Evolutionary conservation across 2,888 invertebrate species (phyloP), one percentile per base, ranked within the genome.

Genomic region (Sepioteuthis lessoniana): DNA sequence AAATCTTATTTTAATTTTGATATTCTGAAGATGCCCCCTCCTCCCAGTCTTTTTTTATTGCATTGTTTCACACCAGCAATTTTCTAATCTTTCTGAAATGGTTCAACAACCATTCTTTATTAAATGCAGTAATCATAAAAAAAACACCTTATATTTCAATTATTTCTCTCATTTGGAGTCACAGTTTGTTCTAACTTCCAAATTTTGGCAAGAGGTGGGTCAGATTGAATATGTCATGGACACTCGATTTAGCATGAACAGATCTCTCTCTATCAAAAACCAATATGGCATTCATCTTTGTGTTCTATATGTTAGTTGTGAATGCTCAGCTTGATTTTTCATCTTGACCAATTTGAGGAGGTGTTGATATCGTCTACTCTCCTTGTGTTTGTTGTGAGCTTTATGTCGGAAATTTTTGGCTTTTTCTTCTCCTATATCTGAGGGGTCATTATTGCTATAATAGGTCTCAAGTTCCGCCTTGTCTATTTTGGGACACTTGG

Each of bases 361-460:
- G 21, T 92, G 92, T n/a, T 92, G 92, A 21, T 92, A 92, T 31
- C 92, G 46, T 92, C 47, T 42, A 46, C 92, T 92, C 0, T 46
- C 92, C 35, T 92, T 92, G 47, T 92, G 92, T 1, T n/a, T 92
- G 35, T 92, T 92, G 21, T 92, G 92, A 31, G 92, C 46, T 42
- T 92, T 92, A 31, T 92, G 92, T 46, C 92, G 42, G 19, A 92
- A 35, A 47, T 42, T 47, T 21, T 92, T 92, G 31, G 92, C 38
- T 4, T 7, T 92, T 92, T 46, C 47, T 92, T 19, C 35, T 5
- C 92, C 92, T 0, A 92, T 92, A 31, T 92, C 92, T 1, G 38
- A 31, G 21, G 92, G 92, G 21, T 92, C 92, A 19, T n/a, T 76
- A n/a, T 19, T 35, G 76, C 76, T 76, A 76, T 76, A 76, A 76